phyloP scores from a whole-genome alignment of 2,888 invertebrate species.

The Germaria angustata region DNA sequence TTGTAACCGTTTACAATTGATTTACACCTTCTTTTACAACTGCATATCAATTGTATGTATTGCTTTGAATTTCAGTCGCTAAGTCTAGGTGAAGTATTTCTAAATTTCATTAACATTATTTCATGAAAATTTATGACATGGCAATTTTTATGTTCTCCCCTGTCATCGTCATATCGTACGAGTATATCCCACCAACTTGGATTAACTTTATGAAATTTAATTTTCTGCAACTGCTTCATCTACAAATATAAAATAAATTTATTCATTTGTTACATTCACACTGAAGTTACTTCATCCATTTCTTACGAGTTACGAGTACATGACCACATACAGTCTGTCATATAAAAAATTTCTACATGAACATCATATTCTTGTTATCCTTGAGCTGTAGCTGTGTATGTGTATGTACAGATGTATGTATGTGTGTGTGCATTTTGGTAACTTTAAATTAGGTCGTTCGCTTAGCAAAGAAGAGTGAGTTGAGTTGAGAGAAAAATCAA shows the following conservation, averaged over 20 bases:
- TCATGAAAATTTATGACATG: background rate
- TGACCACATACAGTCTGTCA: background rate
- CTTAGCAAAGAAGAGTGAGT: background rate
- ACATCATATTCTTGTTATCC: constrained; percentile 22
- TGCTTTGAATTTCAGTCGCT: no score
- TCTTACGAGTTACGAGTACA: no score
- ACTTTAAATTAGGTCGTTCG: constrained; percentile 61
- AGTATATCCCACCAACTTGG: background rate
- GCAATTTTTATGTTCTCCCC: no score
- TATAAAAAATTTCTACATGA: no score
- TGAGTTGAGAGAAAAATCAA: constrained; percentile 45
- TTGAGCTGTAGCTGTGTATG: constrained; percentile 24
- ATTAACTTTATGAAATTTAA: background rate
- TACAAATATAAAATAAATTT: no score
- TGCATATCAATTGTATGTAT: no score
- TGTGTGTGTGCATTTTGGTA: constrained; percentile 9
- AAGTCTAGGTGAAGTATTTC: no score
- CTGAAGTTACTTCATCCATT: background rate
- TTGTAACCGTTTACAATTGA: no score
- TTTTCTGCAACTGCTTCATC: background rate
- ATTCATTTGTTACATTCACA: background rate
- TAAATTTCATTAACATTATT: background rate
- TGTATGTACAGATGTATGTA: background rate
- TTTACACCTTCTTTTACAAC: no score
- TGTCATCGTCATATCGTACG: background rate